Percentiles rank a stretch among this genome's conserved stretches.
Evolutionary conservation across 2,888 invertebrate genomes (phyloP).

Genomic region (Amiota communis): DNA sequence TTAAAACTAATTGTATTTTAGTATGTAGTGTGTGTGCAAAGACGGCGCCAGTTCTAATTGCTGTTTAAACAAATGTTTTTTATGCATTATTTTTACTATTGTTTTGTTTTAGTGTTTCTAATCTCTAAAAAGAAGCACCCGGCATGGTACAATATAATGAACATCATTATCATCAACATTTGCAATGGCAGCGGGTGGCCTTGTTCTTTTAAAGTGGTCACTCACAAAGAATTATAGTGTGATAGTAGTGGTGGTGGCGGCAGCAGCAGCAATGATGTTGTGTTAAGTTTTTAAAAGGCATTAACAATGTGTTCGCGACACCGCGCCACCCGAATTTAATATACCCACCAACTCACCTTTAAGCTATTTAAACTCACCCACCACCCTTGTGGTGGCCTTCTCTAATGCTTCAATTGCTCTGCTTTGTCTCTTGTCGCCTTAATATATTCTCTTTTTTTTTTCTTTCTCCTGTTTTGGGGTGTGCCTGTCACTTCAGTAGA

Average conservation of each 20-base stretch:
- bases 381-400: not conserved
- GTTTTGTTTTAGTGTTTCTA: constrained; percentile 6
- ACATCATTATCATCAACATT: not conserved
- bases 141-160: not conserved
- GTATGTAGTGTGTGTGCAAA: no score
- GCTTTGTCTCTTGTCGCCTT: not conserved
- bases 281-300: not conserved
- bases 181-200: not conserved
- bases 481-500: constrained; percentile 1
- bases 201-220: not conserved
- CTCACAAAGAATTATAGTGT: not conserved
- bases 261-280: not conserved
- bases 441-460: not conserved
- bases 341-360: not conserved
- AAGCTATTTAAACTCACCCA: not conserved
- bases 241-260: no score
- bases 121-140: constrained; percentile 7
- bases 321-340: not conserved
- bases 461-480: constrained; percentile 14
- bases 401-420: not conserved
- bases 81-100: not conserved
- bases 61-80: no score
- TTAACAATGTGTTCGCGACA: not conserved
- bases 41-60: no score
- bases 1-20: no score